A percentile compares a stretch with the other conserved stretches of the same genome.
These are phyloP conservation scores for Pseudochirops corinnae DNA, from an alignment of 2,797 vertebrate species.

Conservation along the genomic window DNA sequence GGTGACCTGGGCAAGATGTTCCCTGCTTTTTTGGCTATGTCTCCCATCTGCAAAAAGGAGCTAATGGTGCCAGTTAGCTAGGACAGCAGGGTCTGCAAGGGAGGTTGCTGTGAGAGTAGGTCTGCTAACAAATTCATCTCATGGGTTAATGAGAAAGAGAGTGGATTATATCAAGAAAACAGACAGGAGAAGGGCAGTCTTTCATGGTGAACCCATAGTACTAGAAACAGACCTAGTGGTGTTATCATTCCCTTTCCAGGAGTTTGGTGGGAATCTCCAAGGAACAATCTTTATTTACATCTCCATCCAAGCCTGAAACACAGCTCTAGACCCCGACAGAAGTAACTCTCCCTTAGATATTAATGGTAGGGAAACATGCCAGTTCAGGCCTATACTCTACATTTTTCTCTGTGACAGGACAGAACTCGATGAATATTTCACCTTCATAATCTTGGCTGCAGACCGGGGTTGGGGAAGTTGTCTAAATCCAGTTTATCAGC, in stretches of 20 bases:
- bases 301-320: constrained; percentile 61
- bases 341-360: constrained; percentile 71
- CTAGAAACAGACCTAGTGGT: background rate
- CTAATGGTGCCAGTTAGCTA: background rate
- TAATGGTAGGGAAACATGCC: constrained; percentile 62
- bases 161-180: background rate
- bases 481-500: constrained; percentile 84
- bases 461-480: constrained; percentile 67
- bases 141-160: background rate
- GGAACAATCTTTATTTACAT: constrained; percentile 48
- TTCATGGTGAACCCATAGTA: background rate
- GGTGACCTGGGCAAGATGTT: background rate
- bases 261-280: constrained; percentile 49
- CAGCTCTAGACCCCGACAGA: constrained; percentile 62
- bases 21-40: background rate
- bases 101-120: background rate
- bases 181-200: background rate
- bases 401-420: constrained; percentile 71
- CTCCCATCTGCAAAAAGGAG: background rate
- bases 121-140: background rate
- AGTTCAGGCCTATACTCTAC: background rate
- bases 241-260: constrained; percentile 17
- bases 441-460: constrained; percentile 65
- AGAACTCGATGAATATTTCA: constrained; percentile 68
- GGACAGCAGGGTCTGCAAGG: background rate